A percentile compares a stretch with the other conserved stretches of the same genome.
phyloP scores from a whole-genome alignment of 2,797 vertebrate species.

The Ambastaia sidthimunki region DNA sequence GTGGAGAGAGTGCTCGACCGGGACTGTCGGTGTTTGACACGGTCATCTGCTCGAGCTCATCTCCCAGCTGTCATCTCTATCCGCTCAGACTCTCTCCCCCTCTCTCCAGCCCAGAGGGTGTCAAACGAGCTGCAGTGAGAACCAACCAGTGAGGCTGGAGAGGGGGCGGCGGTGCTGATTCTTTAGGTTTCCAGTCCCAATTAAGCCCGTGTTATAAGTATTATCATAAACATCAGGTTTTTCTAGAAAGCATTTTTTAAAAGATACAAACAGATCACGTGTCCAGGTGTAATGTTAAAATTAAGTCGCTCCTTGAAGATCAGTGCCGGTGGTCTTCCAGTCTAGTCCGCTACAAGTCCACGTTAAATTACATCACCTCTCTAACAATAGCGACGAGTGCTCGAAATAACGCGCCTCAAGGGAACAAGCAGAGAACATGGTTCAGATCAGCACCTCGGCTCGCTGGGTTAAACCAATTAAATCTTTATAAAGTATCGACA shows the following conservation, averaged over 20 bases:
- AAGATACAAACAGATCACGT: background rate
- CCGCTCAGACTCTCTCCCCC: background rate
- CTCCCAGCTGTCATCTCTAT: slow-evolving; percentile 57
- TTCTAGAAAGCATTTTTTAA: background rate
- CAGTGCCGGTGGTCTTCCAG: background rate
- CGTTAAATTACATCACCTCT: slow-evolving; percentile 50
- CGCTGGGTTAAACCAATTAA: slow-evolving; percentile 36
- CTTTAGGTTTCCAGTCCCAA: slow-evolving; percentile 9
- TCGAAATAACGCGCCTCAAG: slow-evolving; percentile 9
- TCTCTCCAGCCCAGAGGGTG: slow-evolving; percentile 57
- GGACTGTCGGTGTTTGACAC: slow-evolving; percentile 23
- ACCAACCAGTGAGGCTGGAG: slow-evolving; percentile 68
- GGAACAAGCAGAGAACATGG: slow-evolving; percentile 36
- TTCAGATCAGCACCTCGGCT: slow-evolving; percentile 28
- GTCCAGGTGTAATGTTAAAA: background rate
- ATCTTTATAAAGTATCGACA: slow-evolving; percentile 19
- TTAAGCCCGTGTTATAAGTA: background rate
- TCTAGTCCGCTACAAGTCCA: slow-evolving; percentile 16
- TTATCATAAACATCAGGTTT: background rate
- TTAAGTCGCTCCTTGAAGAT: background rate
- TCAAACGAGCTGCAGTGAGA: slow-evolving; percentile 67
- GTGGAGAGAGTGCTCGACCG: slow-evolving; percentile 11
- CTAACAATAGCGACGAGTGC: slow-evolving; percentile 46
- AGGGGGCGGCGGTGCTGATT: slow-evolving; percentile 65
- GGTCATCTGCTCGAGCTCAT: slow-evolving; percentile 61